Base-by-base conservation (phyloP, 2,888 invertebrate species). In the Noctua janthina region DNA sequence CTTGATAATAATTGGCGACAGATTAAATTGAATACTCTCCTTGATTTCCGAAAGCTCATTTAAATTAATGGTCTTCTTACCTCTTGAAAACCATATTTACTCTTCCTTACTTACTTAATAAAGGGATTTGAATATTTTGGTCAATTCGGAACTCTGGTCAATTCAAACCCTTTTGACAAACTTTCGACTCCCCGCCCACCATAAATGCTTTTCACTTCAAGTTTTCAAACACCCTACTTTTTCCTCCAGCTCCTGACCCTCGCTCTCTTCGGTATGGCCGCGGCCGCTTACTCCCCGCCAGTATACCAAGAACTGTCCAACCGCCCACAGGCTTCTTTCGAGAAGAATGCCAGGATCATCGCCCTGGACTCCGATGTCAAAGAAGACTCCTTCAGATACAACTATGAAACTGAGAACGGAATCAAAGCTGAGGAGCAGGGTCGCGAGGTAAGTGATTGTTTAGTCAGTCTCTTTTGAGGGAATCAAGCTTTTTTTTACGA, bases 361-460 rank as follows among this genome's bases (percentile, higher is more conserved):
- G 92, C 95, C 39, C 91, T 94, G 84, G 95, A 97, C 88, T 93
- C 96, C 0, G 96, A 96, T 39, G 93, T 96, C 0, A 96, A 96
- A 79, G 96, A 96, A 78, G 96, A 96, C 91, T 95, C 95, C 64
- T 97, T 95, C 94, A 94, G 96, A 93, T 96, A 93, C 89, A 96
- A 94, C 93, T 97, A 93, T 66, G 96, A 97, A 89, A 97, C 97
- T 11, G 96, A 97, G 87, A 97, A 96, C 72, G 96, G 96, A 0
- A 97, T 97, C 90, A 96, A 96, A 84, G 96, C 95, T 87, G 96
- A 97, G 88, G 97, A 96, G 64, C 96, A 96, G 86, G 96, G 97
- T 0, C 95, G 87, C 84, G 96, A 96, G 96, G 96, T 96, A 89
- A 89, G 93, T 54, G 39, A 51, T 66, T 1, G 23, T 43, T 35